Conservation (phyloP, 2,797 vertebrate genomes). For the Sebastes iracundus region DNA sequence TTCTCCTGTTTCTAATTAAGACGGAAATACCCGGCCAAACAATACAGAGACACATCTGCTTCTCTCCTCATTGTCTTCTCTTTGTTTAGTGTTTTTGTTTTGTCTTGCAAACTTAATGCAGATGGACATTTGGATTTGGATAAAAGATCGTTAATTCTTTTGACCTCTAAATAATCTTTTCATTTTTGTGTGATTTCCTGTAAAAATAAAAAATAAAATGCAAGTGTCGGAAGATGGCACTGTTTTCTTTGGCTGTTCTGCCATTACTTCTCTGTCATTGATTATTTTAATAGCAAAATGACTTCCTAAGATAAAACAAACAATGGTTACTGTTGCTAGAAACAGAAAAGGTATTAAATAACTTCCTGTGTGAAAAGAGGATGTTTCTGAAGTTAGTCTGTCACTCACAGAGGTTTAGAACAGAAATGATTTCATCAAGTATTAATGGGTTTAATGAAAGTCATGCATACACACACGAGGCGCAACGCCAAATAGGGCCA, state of each 20-base stretch:
- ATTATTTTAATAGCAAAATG: neutral
- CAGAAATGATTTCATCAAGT: neutral
- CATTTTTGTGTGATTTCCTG: neutral
- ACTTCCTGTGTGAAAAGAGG: neutral
- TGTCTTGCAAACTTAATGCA: neutral
- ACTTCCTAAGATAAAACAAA: neutral
- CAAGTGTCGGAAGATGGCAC: neutral
- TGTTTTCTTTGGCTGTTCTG: constrained; percentile 1
- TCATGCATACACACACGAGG: neutral
- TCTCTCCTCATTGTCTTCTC: neutral
- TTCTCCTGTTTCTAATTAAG: constrained; percentile 5
- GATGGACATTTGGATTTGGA: neutral
- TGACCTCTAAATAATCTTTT: neutral
- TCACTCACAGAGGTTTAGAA: neutral
- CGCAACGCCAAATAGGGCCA: too few relatives aligned
- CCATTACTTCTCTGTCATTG: neutral
- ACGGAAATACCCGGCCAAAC: neutral
- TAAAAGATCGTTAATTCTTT: neutral
- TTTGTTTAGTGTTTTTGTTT: neutral
- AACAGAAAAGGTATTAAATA: neutral
- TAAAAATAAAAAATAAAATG: neutral
- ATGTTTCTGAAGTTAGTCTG: neutral
- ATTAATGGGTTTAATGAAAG: neutral
- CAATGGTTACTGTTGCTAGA: neutral
- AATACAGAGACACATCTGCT: neutral